Evolutionary conservation across 2,113 vertebrate species (phyloP).

Genomic region (Gobio gobio): DNA sequence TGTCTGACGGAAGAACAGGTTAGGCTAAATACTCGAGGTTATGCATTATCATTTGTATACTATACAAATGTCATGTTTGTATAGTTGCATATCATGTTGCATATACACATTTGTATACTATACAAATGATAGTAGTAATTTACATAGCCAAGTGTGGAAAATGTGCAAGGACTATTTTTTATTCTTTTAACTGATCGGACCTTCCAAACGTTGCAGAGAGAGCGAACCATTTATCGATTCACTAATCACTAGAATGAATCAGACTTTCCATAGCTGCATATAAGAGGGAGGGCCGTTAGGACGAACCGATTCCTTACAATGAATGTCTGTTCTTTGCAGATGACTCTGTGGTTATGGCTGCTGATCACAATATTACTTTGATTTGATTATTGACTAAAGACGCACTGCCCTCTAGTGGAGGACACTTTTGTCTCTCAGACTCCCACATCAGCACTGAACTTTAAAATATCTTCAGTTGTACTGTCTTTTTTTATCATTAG

Average conservation of each 20-base stretch:
- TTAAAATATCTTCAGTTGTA: no score
- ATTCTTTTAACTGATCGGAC: neutral
- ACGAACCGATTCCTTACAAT: neutral
- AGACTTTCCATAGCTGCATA: neutral
- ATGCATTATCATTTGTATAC: no score
- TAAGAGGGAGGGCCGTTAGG: neutral
- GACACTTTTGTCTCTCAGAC: no score
- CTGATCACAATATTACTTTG: neutral
- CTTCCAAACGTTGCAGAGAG: neutral
- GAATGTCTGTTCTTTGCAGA: neutral
- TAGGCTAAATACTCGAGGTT: neutral
- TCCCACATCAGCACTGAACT: no score
- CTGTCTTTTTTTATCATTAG: no score
- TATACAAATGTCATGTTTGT: no score
- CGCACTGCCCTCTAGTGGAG: conserved; percentile 14
- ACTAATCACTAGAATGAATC: neutral
- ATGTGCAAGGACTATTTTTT: neutral
- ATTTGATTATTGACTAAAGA: neutral
- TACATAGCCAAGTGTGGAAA: neutral
- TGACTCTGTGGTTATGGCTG: neutral
- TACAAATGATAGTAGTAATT: neutral
- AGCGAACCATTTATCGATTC: neutral
- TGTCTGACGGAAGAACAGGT: neutral
- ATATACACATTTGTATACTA: no score
- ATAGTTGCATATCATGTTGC: no score